Percentiles rank a stretch among this genome's conserved stretches.
These are phyloP conservation scores for Centruroides vittatus DNA, from an alignment of 1,140 invertebrate species.

Conservation along the genomic window DNA sequence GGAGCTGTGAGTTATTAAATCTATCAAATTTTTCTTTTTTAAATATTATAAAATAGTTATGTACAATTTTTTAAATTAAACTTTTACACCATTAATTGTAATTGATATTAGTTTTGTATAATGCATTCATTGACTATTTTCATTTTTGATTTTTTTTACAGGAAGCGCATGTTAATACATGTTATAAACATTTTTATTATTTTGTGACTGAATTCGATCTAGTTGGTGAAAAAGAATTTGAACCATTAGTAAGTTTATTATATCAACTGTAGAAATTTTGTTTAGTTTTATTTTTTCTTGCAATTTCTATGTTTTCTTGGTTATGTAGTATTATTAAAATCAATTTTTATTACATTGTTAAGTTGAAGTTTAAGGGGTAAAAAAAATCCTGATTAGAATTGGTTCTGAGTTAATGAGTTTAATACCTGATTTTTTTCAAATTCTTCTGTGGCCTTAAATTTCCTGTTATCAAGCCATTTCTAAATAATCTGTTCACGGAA, in stretches of 20 bases:
- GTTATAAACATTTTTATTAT: constrained; percentile 94
- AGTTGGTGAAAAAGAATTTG: constrained; percentile 69
- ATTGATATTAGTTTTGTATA: background rate
- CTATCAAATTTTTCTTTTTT: background rate
- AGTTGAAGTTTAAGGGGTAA: background rate
- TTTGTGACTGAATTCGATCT: constrained; percentile 82
- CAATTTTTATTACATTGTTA: background rate
- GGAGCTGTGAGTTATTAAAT: constrained; percentile 54
- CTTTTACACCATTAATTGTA: background rate
- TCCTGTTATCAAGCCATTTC: too few species aligned
- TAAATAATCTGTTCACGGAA: too few species aligned
- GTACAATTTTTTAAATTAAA: background rate
- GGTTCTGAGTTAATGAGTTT: too few species aligned
- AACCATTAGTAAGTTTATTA: constrained; percentile 48
- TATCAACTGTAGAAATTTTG: background rate
- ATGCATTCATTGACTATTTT: background rate
- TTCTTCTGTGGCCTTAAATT: too few species aligned
- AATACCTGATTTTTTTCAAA: too few species aligned
- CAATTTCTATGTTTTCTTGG: background rate
- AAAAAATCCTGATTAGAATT: too few species aligned
- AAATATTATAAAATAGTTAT: too few species aligned
- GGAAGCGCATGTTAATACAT: constrained; percentile 92
- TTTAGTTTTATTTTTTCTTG: background rate
- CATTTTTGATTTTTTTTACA: constrained; percentile 41
- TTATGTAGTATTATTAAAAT: background rate